Conservation (phyloP, 2,888 invertebrate genomes). For the Habrosyne pyritoides region DNA sequence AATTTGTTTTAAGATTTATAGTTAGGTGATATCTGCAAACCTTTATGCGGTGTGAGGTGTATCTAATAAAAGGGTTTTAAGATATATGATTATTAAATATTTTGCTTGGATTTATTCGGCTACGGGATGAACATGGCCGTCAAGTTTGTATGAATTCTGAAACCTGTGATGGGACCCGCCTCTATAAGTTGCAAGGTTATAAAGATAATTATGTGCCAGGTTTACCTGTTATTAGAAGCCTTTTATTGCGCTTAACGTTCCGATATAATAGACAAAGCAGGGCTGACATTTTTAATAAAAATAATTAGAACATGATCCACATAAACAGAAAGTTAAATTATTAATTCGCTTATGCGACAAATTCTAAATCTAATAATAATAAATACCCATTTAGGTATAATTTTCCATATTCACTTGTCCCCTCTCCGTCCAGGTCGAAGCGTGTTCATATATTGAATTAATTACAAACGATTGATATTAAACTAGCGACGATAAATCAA, state of each 20-base stretch:
- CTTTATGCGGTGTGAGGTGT: slow-evolving; percentile 56
- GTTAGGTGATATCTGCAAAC: slow-evolving; percentile 68
- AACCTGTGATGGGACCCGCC: slow-evolving; percentile 54
- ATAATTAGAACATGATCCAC: background rate
- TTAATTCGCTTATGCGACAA: slow-evolving; percentile 24
- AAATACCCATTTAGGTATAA: slow-evolving; percentile 30
- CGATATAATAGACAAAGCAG: slow-evolving; percentile 25
- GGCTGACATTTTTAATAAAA: slow-evolving; percentile 18
- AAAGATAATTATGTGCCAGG: slow-evolving; percentile 18
- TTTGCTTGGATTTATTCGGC: slow-evolving; percentile 56
- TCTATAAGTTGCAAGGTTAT: slow-evolving; percentile 5
- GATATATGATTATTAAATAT: slow-evolving; percentile 54
- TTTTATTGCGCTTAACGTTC: slow-evolving; percentile 44
- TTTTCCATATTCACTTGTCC: slow-evolving; percentile 59
- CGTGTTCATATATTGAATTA: slow-evolving; percentile 72
- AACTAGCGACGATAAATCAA: slow-evolving; percentile 48
- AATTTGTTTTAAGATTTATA: slow-evolving; percentile 75
- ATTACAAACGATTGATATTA: slow-evolving; percentile 49
- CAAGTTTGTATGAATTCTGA: slow-evolving; percentile 66
- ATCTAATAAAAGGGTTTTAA: slow-evolving; percentile 45
- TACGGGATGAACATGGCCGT: slow-evolving; percentile 36
- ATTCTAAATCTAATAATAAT: slow-evolving; percentile 12
- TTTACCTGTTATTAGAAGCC: slow-evolving; percentile 29
- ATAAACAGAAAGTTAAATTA: slow-evolving; percentile 7
- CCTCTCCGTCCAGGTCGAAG: slow-evolving; percentile 78